Evolutionary conservation across 2,797 vertebrate genomes (phyloP), one percentile per base, ranked within the genome.

Genomic region (Falco berigora): DNA sequence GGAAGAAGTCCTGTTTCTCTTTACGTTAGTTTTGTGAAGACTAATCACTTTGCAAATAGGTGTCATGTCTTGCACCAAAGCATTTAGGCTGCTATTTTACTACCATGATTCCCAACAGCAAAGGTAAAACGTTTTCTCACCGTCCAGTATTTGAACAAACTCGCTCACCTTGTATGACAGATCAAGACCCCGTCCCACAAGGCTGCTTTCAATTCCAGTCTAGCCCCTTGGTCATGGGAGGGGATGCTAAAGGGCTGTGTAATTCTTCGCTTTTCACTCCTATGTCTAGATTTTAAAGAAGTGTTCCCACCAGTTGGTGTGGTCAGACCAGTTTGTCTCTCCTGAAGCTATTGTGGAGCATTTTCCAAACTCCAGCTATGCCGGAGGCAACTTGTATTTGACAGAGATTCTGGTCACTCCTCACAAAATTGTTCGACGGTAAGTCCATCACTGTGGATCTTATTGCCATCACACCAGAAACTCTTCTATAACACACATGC

Each of bases 361-460:
- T 23, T 30, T 81, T 89, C 50, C n/a, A 53, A 58, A 46, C 13
- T 34, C 34, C 50, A 76, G 0, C 13, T 68, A 11, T 0, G 0
- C 2, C 15, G 20, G 11, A 56, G 8, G 8, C 28, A 77, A 69
- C n/a, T 49, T 59, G 30, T 27, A 36, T 36, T 38, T 85, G 55
- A 86, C 36, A 40, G 3, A 66, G 36, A 36, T 28, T 68, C 11
- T 8, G 66, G 27, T 25, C 46, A 40, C 36, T 68, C 19, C 40
- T 32, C 49, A 44, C 20, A 67, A 55, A 80, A 50, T 0, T 34
- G 10, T 44, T 25, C 2, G 49, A 30, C 19, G 10, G 1, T 3
- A 42, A 71, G 12, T 28, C 44, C 13, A 53, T 46, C 22, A 4
- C 19, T 32, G 23, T 0, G 8, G 21, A 72, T 58, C 19, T n/a